phyloP scores from a whole-genome alignment of 1,140 invertebrate species.

The Mycetomoellerius zeteki region DNA sequence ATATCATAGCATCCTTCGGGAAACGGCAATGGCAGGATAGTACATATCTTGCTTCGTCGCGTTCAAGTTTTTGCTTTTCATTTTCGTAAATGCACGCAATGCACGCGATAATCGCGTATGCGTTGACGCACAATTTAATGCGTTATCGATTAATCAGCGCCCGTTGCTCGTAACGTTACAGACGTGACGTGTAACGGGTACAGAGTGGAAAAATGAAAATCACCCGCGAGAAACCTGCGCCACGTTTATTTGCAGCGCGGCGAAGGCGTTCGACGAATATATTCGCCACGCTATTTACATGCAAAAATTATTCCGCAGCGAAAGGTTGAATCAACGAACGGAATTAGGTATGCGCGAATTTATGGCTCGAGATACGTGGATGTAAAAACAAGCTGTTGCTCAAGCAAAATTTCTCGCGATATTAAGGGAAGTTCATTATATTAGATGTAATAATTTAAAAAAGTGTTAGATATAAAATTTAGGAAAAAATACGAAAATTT shows the following conservation, averaged over 20 bases:
- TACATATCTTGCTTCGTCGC: neutral
- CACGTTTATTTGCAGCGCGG: constrained; percentile 64
- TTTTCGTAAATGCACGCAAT: constrained; percentile 11
- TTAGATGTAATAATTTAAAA: neutral
- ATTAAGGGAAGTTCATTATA: neutral
- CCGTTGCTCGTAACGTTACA: neutral
- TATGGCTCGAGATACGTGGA: neutral
- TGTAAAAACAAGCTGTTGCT: neutral
- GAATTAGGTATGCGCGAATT: constrained; percentile 5
- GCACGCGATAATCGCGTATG: constrained; percentile 33
- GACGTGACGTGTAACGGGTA: constrained; percentile 5
- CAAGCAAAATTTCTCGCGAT: constrained; percentile 13
- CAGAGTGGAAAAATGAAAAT: constrained; percentile 69
- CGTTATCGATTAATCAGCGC: constrained; percentile 61
- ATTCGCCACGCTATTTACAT: constrained; percentile 61
- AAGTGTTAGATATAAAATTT: too few relatives aligned
- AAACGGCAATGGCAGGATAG: constrained; percentile 10
- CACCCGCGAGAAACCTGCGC: constrained; percentile 26
- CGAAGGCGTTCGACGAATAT: constrained; percentile 3
- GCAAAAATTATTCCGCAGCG: constrained; percentile 63
- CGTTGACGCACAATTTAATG: constrained; percentile 64
- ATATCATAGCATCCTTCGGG: constrained; percentile 5
- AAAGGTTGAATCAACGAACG: constrained; percentile 13
- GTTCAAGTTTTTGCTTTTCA: constrained; percentile 44
- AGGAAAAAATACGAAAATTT: neutral